A percentile compares a stretch with the other conserved stretches of the same genome.
Conservation (phyloP, 2,113 vertebrate species). For the Cettia cetti region DNA sequence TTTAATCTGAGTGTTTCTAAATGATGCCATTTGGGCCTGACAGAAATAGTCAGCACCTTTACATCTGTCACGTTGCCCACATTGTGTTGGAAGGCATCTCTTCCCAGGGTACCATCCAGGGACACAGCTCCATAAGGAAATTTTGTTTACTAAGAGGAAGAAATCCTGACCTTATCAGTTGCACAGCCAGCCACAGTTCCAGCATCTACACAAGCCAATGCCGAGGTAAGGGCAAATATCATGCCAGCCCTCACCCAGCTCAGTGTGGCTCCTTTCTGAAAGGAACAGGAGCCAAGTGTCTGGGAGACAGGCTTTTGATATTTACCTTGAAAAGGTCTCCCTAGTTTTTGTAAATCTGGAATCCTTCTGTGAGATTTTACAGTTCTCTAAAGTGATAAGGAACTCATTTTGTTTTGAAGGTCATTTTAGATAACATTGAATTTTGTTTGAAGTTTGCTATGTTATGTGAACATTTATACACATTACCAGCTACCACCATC, state of each 20-base stretch:
- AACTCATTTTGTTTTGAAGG: neutral
- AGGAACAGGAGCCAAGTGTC: neutral
- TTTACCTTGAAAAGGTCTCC: conserved; percentile 1
- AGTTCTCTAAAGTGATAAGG: neutral
- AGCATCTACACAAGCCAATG: neutral
- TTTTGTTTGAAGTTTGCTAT: neutral
- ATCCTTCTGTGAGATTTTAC: neutral
- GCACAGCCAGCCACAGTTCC: neutral
- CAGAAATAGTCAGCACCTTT: neutral
- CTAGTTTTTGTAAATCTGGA: neutral
- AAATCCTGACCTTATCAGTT: neutral
- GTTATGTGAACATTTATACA: neutral
- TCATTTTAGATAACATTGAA: neutral
- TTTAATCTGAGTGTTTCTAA: neutral
- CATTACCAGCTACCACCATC: neutral
- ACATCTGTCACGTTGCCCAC: neutral
- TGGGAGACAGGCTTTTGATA: neutral
- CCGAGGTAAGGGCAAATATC: neutral
- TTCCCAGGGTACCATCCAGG: neutral
- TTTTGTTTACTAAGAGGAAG: neutral
- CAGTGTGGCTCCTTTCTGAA: accelerated
- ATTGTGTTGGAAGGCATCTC: neutral
- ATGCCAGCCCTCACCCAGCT: neutral
- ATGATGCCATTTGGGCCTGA: accelerated
- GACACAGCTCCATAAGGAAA: neutral